These are phyloP conservation scores for Calameuta idolon DNA, from an alignment of 2,888 invertebrate genomes.

Conservation along the genomic window DNA sequence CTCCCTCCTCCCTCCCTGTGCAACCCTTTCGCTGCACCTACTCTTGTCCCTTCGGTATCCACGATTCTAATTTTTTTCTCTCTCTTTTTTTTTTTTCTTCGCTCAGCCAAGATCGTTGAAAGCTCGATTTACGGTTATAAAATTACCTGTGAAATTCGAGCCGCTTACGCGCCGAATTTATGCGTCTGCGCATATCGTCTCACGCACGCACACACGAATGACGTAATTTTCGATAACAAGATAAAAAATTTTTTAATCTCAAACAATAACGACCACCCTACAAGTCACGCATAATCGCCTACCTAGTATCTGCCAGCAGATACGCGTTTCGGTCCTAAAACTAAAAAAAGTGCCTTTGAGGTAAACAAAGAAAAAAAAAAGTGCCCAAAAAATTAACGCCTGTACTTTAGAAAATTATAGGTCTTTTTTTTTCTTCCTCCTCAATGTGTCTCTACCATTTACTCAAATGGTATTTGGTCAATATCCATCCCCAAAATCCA, in stretches of 20 bases:
- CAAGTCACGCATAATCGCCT: too few species aligned
- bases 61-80: not conserved
- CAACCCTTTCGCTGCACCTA: constrained; percentile 24
- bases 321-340: too few species aligned
- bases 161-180: constrained; percentile 47
- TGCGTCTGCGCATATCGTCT: constrained; percentile 19
- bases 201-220: too few species aligned
- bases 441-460: too few species aligned
- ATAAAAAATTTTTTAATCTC: constrained; percentile 2
- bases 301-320: too few species aligned
- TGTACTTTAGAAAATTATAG: constrained; percentile 24
- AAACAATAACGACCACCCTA: constrained; percentile 5
- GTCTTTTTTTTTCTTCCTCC: too few species aligned
- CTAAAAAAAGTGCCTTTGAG: constrained; percentile 29
- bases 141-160: constrained; percentile 61
- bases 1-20: constrained; percentile 25
- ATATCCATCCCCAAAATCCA: constrained; percentile 43
- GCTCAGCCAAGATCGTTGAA: constrained; percentile 55
- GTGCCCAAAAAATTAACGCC: too few species aligned
- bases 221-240: not conserved
- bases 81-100: constrained; percentile 12
- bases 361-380: constrained; percentile 6
- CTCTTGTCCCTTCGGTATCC: constrained; percentile 9
- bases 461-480: constrained; percentile 45
- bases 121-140: constrained; percentile 64